A percentile compares a stretch with the other conserved stretches of the same genome.
Evolutionary conservation across 2,888 invertebrate species (phyloP).

Genomic region (Furcula furcula): DNA sequence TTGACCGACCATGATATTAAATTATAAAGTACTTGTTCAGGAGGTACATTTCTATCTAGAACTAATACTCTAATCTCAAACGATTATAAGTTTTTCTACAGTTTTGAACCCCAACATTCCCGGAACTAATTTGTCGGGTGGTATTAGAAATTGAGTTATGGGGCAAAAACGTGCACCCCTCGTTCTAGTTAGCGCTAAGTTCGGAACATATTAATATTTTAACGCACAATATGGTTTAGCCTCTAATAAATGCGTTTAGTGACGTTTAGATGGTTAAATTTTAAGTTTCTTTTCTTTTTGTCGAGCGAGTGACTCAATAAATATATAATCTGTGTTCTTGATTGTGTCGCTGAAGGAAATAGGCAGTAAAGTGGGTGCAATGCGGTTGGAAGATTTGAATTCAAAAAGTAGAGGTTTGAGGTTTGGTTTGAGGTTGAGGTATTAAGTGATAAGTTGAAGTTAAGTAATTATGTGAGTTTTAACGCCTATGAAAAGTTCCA

Average conservation of each 20-base stretch:
- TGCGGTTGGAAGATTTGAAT: too few species aligned
- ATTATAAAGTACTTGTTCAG: too few species aligned
- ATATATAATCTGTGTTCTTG: too few species aligned
- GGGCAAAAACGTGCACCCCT: slow-evolving; percentile 16
- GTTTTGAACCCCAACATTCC: slow-evolving; percentile 9
- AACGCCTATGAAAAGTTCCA: too few species aligned
- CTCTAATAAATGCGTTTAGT: neutral
- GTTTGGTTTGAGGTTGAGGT: too few species aligned
- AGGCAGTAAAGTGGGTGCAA: too few species aligned
- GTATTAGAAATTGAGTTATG: slow-evolving; percentile 18
- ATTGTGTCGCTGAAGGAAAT: too few species aligned
- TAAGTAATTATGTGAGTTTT: too few species aligned
- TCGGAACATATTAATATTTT: slow-evolving; percentile 1
- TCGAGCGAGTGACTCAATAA: neutral
- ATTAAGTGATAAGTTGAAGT: too few species aligned
- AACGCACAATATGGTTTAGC: slow-evolving; percentile 1
- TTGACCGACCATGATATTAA: too few species aligned
- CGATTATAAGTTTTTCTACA: neutral
- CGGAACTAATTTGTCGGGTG: slow-evolving; percentile 26
- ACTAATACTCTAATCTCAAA: neutral
- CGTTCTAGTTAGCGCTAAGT: neutral
- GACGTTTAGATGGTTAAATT: neutral
- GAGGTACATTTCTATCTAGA: too few species aligned
- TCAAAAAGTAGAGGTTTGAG: too few species aligned
- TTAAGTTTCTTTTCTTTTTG: neutral